phyloP scores from a whole-genome alignment of 2,113 vertebrate genomes.

The Empidonax traillii region DNA sequence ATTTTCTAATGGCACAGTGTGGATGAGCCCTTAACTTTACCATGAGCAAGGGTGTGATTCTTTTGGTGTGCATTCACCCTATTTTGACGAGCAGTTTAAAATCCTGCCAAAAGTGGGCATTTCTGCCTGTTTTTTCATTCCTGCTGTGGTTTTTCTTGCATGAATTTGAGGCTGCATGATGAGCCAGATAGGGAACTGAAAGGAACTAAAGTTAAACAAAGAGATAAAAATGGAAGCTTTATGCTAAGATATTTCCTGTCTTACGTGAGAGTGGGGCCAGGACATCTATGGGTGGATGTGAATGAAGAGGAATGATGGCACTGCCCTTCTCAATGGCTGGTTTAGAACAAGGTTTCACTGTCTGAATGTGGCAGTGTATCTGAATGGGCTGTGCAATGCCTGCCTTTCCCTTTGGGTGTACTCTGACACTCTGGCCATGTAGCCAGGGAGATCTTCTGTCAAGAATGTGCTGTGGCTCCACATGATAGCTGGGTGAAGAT shows the following conservation, averaged over 20 bases:
- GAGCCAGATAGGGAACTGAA: background rate
- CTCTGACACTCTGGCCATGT: background rate
- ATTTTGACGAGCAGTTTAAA: background rate
- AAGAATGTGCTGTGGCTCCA: background rate
- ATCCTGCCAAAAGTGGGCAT: background rate
- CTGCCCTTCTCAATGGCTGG: background rate
- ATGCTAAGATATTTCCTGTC: background rate
- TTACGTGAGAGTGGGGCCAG: background rate
- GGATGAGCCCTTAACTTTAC: background rate
- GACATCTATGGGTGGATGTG: background rate
- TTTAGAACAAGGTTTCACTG: background rate
- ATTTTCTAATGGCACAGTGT: background rate
- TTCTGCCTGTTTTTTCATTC: background rate
- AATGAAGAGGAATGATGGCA: background rate
- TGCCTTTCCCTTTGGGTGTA: background rate
- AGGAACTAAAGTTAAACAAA: background rate
- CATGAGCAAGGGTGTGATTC: background rate
- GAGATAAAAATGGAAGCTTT: background rate
- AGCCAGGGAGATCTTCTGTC: background rate
- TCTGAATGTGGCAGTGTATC: background rate
- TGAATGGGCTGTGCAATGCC: background rate
- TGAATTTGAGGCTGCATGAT: background rate
- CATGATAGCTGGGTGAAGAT: background rate
- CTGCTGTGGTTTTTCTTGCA: background rate
- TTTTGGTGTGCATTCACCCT: background rate